phyloP scores from a whole-genome alignment of 2,888 invertebrate species.

The Caenorhabditis becei region DNA sequence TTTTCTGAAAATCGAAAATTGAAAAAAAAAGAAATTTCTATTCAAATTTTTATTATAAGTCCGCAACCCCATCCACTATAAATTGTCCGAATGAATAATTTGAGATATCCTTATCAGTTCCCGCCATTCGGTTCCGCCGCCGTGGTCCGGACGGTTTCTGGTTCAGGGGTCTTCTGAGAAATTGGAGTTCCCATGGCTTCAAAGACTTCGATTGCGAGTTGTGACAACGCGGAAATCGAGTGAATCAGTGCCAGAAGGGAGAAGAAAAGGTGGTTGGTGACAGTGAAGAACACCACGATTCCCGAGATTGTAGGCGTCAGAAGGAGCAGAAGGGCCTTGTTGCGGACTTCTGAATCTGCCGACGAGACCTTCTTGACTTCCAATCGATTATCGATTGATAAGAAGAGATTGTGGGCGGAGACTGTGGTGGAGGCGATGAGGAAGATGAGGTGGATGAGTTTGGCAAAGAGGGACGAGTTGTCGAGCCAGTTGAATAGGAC shows the following conservation, averaged over 20 bases:
- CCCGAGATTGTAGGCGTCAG: not conserved
- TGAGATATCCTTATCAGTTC: too few species aligned
- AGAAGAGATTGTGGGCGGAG: not conserved
- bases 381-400: not conserved
- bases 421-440: not conserved
- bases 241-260: slow-evolving; percentile 1
- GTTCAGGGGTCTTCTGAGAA: too few species aligned
- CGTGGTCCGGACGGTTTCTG: too few species aligned
- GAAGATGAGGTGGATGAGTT: not conserved
- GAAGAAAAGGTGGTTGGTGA: slow-evolving; percentile 10
- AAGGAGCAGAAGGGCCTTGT: not conserved
- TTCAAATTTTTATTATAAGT: too few species aligned
- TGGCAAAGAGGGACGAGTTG: not conserved
- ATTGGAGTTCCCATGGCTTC: too few species aligned
- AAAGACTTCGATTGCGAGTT: not conserved
- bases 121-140: too few species aligned
- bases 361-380: not conserved
- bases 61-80: too few species aligned
- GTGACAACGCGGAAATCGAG: not conserved
- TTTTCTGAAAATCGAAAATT: too few species aligned
- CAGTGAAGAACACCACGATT: not conserved
- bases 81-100: too few species aligned
- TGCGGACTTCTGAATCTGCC: not conserved
- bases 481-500: slow-evolving; percentile 3
- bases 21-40: too few species aligned